Evolutionary conservation across 2,888 invertebrate species (phyloP), one percentile per base, ranked within the genome.

Genomic region (Spilosoma lubricipeda): DNA sequence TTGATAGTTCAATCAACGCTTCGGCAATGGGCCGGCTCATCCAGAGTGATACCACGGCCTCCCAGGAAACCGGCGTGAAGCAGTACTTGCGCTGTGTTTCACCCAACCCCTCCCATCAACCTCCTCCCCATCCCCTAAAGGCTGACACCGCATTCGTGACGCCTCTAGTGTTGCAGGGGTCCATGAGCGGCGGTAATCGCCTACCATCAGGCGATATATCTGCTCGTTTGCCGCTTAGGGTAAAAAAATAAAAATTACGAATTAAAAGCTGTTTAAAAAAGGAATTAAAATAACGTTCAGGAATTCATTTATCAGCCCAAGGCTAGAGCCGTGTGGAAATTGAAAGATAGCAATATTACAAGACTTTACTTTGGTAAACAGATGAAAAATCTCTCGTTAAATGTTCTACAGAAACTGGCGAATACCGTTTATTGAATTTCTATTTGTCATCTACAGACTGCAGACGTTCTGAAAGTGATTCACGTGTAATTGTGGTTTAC

Each of bases 311-410:
- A 64, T 76, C 75, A 70, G 75, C 74, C 65, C 15, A 42, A 64
- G 72, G 73, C 69, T 45, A 72, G 18, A 30, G 56, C n/a, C 66
- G 48, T 23, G 27, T 23, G 63, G 70, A 69, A 74, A 83, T 78
- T 81, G 82, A 77, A 80, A 81, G 74, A 68, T 45, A 77, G 74
- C 76, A 73, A 80, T 78, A 81, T 78, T 33, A 70, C 45, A 69
- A 9, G 52, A 68, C 36, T 64, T 65, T 68, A 13, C 70, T 72
- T 48, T 1, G 56, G 13, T 13, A 67, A 68, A 36, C 27, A 68
- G 63, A 68, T 36, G 39, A 59, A 56, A 56, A 45, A 68, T 64
- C 63, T n/a, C 63, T 42, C 48, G 2, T 45, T 18, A 36, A 64
- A 63, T 20, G 33, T 63, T 63, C 11, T 7, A 13, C 9, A 48